Conservation (phyloP, 2,113 vertebrate genomes). For the Colistium nudipinnis region DNA sequence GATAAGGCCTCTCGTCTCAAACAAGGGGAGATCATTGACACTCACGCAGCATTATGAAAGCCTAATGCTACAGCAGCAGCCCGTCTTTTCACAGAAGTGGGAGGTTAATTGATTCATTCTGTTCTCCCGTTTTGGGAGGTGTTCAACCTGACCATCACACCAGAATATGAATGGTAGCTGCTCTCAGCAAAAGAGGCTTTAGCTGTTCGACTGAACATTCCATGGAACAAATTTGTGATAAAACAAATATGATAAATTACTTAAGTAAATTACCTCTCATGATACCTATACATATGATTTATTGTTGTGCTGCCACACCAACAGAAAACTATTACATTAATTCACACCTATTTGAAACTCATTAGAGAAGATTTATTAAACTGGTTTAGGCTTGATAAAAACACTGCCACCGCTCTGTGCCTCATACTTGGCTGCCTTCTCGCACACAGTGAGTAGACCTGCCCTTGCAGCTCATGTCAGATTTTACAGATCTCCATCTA, state of each 20-base stretch:
- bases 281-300: neutral
- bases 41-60: conserved; percentile 75
- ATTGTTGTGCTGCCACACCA: neutral
- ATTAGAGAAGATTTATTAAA: conserved; percentile 3
- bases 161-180: neutral
- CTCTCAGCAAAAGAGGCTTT: neutral
- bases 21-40: conserved; percentile 79
- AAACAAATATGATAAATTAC: no score
- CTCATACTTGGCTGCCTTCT: conserved; percentile 4
- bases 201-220: neutral
- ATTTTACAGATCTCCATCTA: conserved; percentile 7
- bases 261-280: neutral
- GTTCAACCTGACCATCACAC: conserved; percentile 19
- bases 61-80: conserved; percentile 34
- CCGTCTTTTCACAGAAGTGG: conserved; percentile 64
- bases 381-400: conserved; percentile 9
- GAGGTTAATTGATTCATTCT: conserved; percentile 48
- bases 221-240: neutral
- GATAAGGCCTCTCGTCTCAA: conserved; percentile 78
- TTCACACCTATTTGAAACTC: conserved; percentile 5
- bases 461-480: conserved; percentile 15
- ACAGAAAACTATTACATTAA: conserved; percentile 3
- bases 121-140: conserved; percentile 8
- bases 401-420: conserved; percentile 2
- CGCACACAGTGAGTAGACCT: conserved; percentile 4